Base-by-base conservation (phyloP, 1,140 invertebrate species). In the Berghia stephanieae region DNA sequence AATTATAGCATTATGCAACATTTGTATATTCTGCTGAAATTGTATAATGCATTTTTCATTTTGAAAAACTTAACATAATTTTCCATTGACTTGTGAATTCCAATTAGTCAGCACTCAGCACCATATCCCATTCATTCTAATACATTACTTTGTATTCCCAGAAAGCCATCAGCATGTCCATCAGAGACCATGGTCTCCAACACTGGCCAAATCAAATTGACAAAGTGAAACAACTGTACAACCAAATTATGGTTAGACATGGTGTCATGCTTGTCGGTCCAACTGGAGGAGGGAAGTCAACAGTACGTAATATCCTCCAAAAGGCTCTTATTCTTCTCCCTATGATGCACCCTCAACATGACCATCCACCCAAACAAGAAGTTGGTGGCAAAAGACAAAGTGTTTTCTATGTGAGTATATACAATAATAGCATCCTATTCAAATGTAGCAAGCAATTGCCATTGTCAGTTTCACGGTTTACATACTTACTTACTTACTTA, bases 201-300 rank as follows among this genome's bases (percentile, higher is more conserved):
- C 76, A 81, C 67, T 89, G 88, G 88, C 83, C 86, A 1, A 81
- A 79, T 46, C 88, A 89, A 80, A 85, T 87, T 38, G 88, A 88
- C 18, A 90, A 89, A 81, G 86, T 89, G 0, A 87, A 87, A 49
- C 88, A 90, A 80, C 82, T 89, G 5, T 85, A 89, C 78, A 87
- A 83, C 74, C 88, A 89, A 80, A 85, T 89, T 43, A 71, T 88
- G 76, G 88, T 89, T 10, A 84, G 88, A 13, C 88, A 90, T 70
- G 88, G 89, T 21, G 85, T 89, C 24, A 90, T 90, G 88, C 80
- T 90, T 57, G 87, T 90, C 6, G 89, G 89, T 3, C 89, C 89
- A 2, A 89, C 88, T 10, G 86, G 88, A 34, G 88, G 87, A 10
- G 89, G 89, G 21, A 90, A 90, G 73, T 87, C 87, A 3, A 83